These are phyloP conservation scores for Zygothrica quintamaculata DNA, from an alignment of 2,888 invertebrate genomes.

Conservation along the genomic window DNA sequence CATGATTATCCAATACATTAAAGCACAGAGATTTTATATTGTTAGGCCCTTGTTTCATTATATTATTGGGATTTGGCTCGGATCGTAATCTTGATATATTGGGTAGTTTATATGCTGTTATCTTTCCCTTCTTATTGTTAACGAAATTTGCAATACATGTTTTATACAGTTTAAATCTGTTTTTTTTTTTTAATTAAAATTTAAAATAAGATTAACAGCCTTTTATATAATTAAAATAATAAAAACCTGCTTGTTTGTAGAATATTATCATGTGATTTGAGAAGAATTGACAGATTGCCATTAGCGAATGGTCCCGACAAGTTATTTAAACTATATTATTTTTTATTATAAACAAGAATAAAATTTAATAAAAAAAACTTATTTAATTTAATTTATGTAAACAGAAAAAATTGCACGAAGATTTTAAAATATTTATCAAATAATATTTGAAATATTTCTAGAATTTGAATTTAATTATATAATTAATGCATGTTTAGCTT, in stretches of 20 bases:
- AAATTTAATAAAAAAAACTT: not conserved
- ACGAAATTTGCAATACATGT: not conserved
- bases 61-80: slow-evolving; percentile 57
- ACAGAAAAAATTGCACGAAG: not conserved
- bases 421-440: no score
- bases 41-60: slow-evolving; percentile 67
- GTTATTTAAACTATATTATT: slow-evolving; percentile 65
- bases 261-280: slow-evolving; percentile 77
- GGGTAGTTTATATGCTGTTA: not conserved
- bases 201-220: slow-evolving; percentile 65
- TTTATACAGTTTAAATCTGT: not conserved
- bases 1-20: slow-evolving; percentile 72
- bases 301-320: slow-evolving; percentile 73
- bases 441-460: no score
- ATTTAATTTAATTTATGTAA: no score
- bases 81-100: slow-evolving; percentile 52
- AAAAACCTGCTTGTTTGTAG: slow-evolving; percentile 60
- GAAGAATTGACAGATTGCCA: slow-evolving; percentile 78
- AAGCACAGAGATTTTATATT: slow-evolving; percentile 68
- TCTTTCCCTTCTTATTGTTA: not conserved
- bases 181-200: slow-evolving; percentile 32
- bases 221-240: slow-evolving; percentile 48
- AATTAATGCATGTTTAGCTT: no score
- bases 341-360: not conserved
- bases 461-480: no score